Base-by-base conservation (phyloP, 2,888 invertebrate genomes). In the Eilema caniola region DNA sequence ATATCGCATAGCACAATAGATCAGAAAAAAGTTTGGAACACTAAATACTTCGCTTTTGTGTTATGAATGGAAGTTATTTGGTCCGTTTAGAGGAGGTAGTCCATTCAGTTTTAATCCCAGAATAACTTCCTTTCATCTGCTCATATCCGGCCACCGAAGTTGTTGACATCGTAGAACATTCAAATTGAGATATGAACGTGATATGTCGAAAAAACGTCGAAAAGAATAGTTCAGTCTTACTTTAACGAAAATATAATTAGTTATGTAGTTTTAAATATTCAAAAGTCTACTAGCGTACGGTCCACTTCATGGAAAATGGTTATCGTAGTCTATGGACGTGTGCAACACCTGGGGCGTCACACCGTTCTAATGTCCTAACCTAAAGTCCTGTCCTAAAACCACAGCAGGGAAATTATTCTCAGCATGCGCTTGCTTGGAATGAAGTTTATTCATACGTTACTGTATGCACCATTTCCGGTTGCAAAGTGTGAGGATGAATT, bases 101-200 rank as follows among this genome's bases (percentile, higher is more conserved):
- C 71, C 61, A 83, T 83, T 83, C 75, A 75, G 62, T 78, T 83
- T 76, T 74, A 76, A 82, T 81, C 82, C 74, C 71, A 80, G 73
- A 83, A 83, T 82, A 82, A 76, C 81, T 79, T 76, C 68, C 74
- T 83, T 83, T 83, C 81, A 82, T 83, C 69, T 78, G 70, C 66
- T 75, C 79, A 71, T 83, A 83, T 82, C 82, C 82, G 82, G 83
- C 75, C 72, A 76, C 81, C 71, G 74, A 69, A 77, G 71, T 70
- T 82, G 81, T 77, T 72, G 81, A 83, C 81, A 77, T 63, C 73
- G 69, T 76, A 77, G 71, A 70, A 70, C 61, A 74, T 37, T 57
- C 20, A 24, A 10, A 33, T 14, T 37, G 24, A 61, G 72, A 37
- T 66, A 75, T 73, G 69, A 69, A 70, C 57, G 57, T 25, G 20